These are phyloP conservation scores for Sebastes alutus DNA, from an alignment of 2,797 vertebrate genomes.

Conservation along the genomic window DNA sequence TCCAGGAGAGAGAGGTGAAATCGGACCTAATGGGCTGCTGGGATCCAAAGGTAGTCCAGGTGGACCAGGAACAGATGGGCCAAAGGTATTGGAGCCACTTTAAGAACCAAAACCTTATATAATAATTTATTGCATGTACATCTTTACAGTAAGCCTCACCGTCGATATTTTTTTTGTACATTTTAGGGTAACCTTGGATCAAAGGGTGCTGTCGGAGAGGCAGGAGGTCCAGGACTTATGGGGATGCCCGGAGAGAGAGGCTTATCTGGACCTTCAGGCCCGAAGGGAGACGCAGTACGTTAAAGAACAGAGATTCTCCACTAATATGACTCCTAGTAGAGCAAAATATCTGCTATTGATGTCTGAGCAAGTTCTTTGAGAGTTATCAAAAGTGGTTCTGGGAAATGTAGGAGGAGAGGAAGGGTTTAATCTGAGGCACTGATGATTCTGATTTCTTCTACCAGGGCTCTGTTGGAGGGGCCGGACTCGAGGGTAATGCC, in stretches of 20 bases:
- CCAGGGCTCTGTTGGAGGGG: slow-evolving; percentile 90
- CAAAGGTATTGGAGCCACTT: slow-evolving; percentile 61
- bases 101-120: not conserved
- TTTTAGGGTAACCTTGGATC: slow-evolving; percentile 89
- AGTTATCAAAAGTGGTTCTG: not conserved
- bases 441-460: not conserved
- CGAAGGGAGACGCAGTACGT: slow-evolving; percentile 90
- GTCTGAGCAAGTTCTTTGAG: not conserved
- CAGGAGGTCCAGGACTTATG: slow-evolving; percentile 91
- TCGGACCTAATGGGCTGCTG: slow-evolving; percentile 87
- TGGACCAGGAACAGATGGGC: slow-evolving; percentile 91
- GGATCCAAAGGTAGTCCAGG: slow-evolving; percentile 94
- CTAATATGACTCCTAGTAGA: not conserved
- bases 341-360: not conserved
- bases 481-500: slow-evolving; percentile 91
- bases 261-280: slow-evolving; percentile 74
- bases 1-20: slow-evolving; percentile 94
- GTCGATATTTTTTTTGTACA: too few relatives aligned
- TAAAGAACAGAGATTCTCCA: not conserved
- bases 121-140: not conserved
- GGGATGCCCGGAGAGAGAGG: slow-evolving; percentile 86
- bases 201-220: slow-evolving; percentile 87
- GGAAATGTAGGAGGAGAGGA: not conserved
- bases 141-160: not conserved
- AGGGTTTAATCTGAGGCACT: not conserved